Evolutionary conservation across 1,140 invertebrate species (phyloP), one percentile per base, ranked within the genome.

Genomic region (Argopecten irradians): DNA sequence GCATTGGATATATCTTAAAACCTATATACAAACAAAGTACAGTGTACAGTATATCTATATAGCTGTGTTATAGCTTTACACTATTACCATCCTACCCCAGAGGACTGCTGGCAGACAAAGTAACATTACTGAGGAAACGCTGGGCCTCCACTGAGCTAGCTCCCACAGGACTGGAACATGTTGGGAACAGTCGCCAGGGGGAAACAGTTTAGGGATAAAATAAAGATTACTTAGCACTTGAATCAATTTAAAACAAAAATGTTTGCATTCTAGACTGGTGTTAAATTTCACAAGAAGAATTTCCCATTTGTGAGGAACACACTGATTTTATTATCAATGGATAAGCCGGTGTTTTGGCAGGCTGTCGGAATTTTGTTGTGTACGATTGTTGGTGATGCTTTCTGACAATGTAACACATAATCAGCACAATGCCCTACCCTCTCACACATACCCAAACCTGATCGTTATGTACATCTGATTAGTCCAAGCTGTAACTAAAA

Each of bases 221-320:
- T 71, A 71, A 71, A 71, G 55, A 71, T 71, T 71, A 71, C 55
- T 28, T n/a, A n/a, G 55, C 55, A 71, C 22, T 71, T 71, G 55
- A 71, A 71, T 71, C 55, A 71, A 71, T 71, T 71, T 71, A 71
- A 71, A 71, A 71, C 55, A 71, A 71, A 71, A 71, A 71, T 71
- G 55, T 28, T 71, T 71, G n/a, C 55, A 71, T 71, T 71, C 55
- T 71, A 13, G 5, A 71, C 55, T 71, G 28, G 55, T n/a, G n/a
- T 71, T 71, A 11, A 71, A 71, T 71, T 71, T 71, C 55, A 71
- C 7, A n/a, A 71, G 55, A 71, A 71, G 55, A 71, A 71, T 28
- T 71, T 71, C 55, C 55, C 28, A 71, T 71, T 71, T 28, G 55
- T 71, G 55, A 71, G 28, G 1, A 71, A 71, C 55, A 71, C n/a